These are phyloP conservation scores for Mesitornis unicolor DNA, from an alignment of 2,113 vertebrate genomes.

Conservation along the genomic window DNA sequence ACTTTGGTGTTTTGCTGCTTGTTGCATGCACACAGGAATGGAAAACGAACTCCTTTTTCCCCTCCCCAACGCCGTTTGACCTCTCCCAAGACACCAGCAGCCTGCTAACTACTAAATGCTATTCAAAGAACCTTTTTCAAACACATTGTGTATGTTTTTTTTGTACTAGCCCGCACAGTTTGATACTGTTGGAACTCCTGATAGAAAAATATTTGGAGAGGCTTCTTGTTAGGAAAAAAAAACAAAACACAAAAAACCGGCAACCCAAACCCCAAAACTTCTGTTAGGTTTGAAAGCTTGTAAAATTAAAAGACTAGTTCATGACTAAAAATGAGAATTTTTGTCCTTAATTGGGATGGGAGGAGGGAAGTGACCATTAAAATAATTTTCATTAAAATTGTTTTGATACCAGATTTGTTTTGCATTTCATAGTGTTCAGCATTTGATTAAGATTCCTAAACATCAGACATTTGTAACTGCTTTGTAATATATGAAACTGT, in stretches of 20 bases:
- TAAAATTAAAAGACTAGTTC: slow-evolving; percentile 27
- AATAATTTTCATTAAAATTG: slow-evolving; percentile 65
- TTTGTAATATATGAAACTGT: slow-evolving; percentile 60
- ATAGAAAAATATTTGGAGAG: slow-evolving; percentile 63
- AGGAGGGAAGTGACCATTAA: slow-evolving; percentile 3
- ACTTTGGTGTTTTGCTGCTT: slow-evolving; percentile 91
- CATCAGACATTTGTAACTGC: slow-evolving; percentile 61
- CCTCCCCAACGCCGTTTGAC: slow-evolving; percentile 84
- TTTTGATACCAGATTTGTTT: slow-evolving; percentile 68
- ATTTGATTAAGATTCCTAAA: slow-evolving; percentile 36
- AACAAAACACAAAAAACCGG: background rate
- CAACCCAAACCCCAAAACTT: background rate
- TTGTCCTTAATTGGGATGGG: slow-evolving; percentile 45
- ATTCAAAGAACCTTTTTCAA: slow-evolving; percentile 70
- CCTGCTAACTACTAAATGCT: slow-evolving; percentile 85
- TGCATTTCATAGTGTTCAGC: slow-evolving; percentile 65
- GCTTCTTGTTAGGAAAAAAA: slow-evolving; percentile 57
- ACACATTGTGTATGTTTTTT: slow-evolving; percentile 44
- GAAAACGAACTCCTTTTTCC: slow-evolving; percentile 83
- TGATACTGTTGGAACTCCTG: slow-evolving; percentile 60
- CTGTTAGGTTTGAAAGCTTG: slow-evolving; percentile 52
- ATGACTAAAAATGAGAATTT: background rate
- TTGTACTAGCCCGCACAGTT: slow-evolving; percentile 64
- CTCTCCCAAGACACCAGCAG: slow-evolving; percentile 87
- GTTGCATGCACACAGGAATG: slow-evolving; percentile 97